Evolutionary conservation across 2,113 vertebrate genomes (phyloP), one percentile per base, ranked within the genome.

Genomic region (Leptodactylus fuscus): DNA sequence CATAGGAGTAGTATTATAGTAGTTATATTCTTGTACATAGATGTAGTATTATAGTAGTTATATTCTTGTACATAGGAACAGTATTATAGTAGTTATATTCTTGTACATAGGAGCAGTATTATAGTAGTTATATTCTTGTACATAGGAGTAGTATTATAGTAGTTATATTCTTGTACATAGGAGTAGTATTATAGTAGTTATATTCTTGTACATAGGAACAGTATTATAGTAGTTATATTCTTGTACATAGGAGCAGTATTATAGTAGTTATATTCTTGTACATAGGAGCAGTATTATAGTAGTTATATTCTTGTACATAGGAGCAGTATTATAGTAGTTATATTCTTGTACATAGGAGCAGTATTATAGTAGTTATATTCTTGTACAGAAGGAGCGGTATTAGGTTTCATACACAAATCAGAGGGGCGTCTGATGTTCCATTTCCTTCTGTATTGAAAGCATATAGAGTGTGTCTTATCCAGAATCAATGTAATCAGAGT

Each of bases 191-290:
- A 62, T 62, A 62, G 60, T 32, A 62, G 60, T 62, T 29, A 62
- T 62, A 62, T 62, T 62, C 60, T 62, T 15, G 24, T 32, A 29
- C 3, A 58, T 58, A 58, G 53, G n/a, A n/a, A n/a, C 24, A 29
- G 58, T 62, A 62, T 62, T 62, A 62, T 62, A 62, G 58, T 62
- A 62, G 58, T 62, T 29, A 62, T 62, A 62, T 62, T 62, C 58
- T 62, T 62, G 58, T 62, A 62, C 16, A 62, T 29, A 62, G 58
- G 58, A 15, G 12, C 46, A 49, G 46, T 49, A 49, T 49, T 49
- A 49, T 49, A 49, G 46, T 49, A 49, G 46, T 49, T 49, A 13
- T 49, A 49, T 49, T 49, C 46, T 13, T 49, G 46, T 49, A 49
- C 46, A 49, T 49, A 49, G 46, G 46, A 11, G 46, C 46, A 49